phyloP scores from a whole-genome alignment of 2,113 vertebrate species.

The Mellivora capensis region DNA sequence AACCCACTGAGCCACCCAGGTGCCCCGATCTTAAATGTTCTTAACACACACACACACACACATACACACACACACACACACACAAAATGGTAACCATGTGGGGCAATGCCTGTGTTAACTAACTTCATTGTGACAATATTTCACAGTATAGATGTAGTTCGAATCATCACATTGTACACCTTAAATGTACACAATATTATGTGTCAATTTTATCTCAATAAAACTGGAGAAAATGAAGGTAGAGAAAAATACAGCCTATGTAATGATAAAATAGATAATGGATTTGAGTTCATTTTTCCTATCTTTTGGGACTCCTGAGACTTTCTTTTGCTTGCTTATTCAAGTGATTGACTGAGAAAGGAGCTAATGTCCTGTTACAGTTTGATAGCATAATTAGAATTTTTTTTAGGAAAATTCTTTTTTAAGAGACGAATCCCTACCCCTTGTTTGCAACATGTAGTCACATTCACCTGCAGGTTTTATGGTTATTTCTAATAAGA shows the following conservation, averaged over 20 bases:
- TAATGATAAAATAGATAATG: neutral
- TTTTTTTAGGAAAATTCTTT: neutral
- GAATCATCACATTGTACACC: neutral
- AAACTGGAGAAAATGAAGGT: neutral
- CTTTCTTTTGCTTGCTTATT: neutral
- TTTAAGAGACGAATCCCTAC: neutral
- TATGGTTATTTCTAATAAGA: neutral
- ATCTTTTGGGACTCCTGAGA: neutral
- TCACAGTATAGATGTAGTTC: neutral
- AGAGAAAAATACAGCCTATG: neutral
- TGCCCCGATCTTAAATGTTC: neutral
- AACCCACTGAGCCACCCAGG: too few species aligned
- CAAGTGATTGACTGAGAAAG: neutral
- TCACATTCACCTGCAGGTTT: neutral
- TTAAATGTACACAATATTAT: neutral
- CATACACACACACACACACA: neutral
- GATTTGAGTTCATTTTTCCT: neutral
- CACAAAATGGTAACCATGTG: neutral
- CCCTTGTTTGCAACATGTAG: neutral
- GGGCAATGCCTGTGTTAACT: neutral
- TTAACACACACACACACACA: neutral
- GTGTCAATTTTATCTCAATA: neutral
- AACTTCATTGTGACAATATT: neutral
- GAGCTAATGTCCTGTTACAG: neutral
- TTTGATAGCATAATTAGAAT: neutral